These are phyloP conservation scores for Coregonus clupeaformis DNA, from an alignment of 2,113 vertebrate genomes.

Conservation along the genomic window DNA sequence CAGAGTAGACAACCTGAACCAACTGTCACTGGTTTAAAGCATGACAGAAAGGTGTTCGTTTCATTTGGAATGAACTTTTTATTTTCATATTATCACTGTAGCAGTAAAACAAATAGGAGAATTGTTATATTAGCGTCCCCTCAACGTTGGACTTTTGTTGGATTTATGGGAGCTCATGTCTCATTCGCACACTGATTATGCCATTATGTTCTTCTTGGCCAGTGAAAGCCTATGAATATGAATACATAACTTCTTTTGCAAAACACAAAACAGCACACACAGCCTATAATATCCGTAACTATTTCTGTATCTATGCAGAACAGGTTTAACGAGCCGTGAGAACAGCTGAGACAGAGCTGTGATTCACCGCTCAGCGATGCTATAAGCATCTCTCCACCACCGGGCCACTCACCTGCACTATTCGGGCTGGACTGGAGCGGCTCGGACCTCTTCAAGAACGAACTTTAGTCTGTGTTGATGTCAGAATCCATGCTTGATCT, in stretches of 20 bases:
- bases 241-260: background rate
- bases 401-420: constrained; percentile 46
- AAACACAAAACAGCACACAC: background rate
- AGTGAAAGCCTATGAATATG: background rate
- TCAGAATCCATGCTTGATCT: background rate
- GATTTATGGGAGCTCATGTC: no score
- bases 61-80: no score
- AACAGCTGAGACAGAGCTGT: constrained; percentile 20
- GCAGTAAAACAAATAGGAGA: no score
- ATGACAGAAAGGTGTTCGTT: no score
- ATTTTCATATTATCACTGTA: no score
- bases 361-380: constrained; percentile 53
- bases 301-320: constrained; percentile 36
- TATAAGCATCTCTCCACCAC: background rate
- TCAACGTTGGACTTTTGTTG: no score
- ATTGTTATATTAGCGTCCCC: no score
- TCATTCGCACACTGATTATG: no score
- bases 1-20: no score
- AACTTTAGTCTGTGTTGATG: background rate
- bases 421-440: background rate
- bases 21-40: no score
- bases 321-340: constrained; percentile 13
- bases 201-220: background rate
- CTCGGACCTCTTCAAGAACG: background rate
- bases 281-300: constrained; percentile 42